A percentile compares a stretch with the other conserved stretches of the same genome.
phyloP scores from a whole-genome alignment of 2,113 vertebrate genomes.

The Natator depressus region DNA sequence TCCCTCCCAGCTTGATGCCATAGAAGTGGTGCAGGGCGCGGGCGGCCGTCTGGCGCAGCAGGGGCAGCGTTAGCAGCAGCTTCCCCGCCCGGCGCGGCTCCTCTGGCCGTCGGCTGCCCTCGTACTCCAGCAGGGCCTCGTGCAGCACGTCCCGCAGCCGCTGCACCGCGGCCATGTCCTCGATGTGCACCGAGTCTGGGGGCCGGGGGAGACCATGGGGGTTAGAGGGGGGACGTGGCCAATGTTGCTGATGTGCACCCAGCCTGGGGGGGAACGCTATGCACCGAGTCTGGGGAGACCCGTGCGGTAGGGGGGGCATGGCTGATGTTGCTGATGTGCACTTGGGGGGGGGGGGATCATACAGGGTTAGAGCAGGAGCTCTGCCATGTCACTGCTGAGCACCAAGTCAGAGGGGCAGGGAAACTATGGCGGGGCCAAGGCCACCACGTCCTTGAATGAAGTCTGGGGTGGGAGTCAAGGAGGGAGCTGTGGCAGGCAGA shows the following conservation, averaged over 20 bases:
- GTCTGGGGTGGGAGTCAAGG: not conserved
- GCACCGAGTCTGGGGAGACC: no score
- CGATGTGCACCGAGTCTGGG: constrained; percentile 92
- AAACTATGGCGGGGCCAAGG: no score
- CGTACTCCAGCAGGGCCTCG: constrained; percentile 89
- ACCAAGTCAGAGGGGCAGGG: not conserved
- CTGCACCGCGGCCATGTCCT: constrained; percentile 91
- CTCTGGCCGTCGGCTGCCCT: constrained; percentile 75
- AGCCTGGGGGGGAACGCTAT: no score
- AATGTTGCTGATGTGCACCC: no score
- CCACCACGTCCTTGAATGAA: not conserved
- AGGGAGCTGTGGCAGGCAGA: not conserved
- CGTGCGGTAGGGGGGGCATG: no score
- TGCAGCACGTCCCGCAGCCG: constrained; percentile 92
- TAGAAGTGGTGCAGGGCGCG: constrained; percentile 92
- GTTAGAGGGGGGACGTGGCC: not conserved
- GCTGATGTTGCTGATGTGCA: not conserved
- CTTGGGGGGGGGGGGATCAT: not conserved
- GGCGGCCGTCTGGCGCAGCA: constrained; percentile 91
- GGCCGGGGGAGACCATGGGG: not conserved
- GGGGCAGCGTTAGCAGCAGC: constrained; percentile 89
- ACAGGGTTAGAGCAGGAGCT: no score
- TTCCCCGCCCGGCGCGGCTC: constrained; percentile 87
- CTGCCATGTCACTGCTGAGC: no score
- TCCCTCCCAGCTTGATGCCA: constrained; percentile 91